Base-by-base conservation (phyloP, 2,797 vertebrate species). In the Setipinna tenuifilis region DNA sequence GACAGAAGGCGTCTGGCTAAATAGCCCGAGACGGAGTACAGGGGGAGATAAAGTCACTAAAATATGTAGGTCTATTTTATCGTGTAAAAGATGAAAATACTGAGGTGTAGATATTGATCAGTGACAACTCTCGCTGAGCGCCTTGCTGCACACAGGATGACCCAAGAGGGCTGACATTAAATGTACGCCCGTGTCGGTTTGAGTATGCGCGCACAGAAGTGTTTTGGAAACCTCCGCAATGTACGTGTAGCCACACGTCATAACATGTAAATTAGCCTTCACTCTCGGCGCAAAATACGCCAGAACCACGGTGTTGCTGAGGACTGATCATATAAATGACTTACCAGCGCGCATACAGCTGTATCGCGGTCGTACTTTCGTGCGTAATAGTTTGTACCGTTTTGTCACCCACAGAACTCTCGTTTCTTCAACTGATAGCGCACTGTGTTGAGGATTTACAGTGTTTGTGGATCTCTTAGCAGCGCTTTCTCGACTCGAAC, bases 161-260 rank as follows among this genome's bases (percentile, higher is more conserved):
- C 50, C 50, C 50, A 54, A 9, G n/a, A 65, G 9, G n/a, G 9
- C 1, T 65, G 61, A 23, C n/a, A 65, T 65, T 31, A 5, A 78
- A 19, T 0, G 35, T n/a, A n/a, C n/a, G n/a, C n/a, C n/a, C n/a
- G n/a, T 44, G 71, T 3, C 17, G 3, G 71, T 21, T 59, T 17
- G 71, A 78, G 35, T 44, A 16, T 75, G 31, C 35, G 68, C 68
- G 5, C 16, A 6, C 35, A 78, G 31, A 71, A 14, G 14, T 78
- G 19, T 78, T 78, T 78, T 78, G 71, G 71, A 78, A 44, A 78
- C 31, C 68, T 71, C 65, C 16, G 9, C 61, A 6, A 65, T 25
- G 61, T 65, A 28, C 31, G 6, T 44, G 71, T 31, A 44, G 71
- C 16, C 17, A 21, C 71, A 5, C 71, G 71, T 78, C 71, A 78